Evolutionary conservation across 2,113 vertebrate species (phyloP).

Genomic region (Steatornis caripensis): DNA sequence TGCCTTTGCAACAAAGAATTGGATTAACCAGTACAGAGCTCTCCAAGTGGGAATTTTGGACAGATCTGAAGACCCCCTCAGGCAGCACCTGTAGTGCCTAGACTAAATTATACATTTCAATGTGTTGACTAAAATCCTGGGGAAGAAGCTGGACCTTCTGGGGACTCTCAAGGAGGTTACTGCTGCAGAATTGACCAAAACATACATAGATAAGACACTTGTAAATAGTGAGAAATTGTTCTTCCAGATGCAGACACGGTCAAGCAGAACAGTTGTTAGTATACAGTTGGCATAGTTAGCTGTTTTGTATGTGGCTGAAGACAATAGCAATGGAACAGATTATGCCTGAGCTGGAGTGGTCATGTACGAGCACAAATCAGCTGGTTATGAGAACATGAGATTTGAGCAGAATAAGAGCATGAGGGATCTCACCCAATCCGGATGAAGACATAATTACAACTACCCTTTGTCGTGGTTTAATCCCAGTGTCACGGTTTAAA

Average conservation of each 20-base stretch:
- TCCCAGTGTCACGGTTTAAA: no score
- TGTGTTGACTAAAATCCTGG: not conserved
- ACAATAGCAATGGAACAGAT: not conserved
- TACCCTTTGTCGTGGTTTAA: no score
- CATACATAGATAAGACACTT: not conserved
- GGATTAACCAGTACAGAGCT: not conserved
- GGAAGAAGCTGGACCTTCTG: not conserved
- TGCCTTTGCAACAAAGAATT: not conserved
- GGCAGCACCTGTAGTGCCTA: not conserved
- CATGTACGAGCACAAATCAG: not conserved
- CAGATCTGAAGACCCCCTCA: not conserved
- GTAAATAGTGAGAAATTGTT: not conserved
- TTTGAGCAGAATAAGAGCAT: not conserved
- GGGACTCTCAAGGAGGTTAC: not conserved
- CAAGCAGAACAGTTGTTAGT: not conserved
- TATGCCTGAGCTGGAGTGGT: not conserved
- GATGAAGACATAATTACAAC: not conserved
- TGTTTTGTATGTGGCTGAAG: not conserved
- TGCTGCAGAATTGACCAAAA: not conserved
- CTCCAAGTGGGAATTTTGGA: not conserved
- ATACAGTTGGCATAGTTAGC: no score
- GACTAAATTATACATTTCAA: not conserved
- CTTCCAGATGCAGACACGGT: not conserved
- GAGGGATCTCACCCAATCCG: not conserved
- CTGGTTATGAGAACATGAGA: not conserved